Evolutionary conservation across 2,113 vertebrate species (phyloP), one percentile per base, ranked within the genome.

Genomic region (Scortum barcoo): DNA sequence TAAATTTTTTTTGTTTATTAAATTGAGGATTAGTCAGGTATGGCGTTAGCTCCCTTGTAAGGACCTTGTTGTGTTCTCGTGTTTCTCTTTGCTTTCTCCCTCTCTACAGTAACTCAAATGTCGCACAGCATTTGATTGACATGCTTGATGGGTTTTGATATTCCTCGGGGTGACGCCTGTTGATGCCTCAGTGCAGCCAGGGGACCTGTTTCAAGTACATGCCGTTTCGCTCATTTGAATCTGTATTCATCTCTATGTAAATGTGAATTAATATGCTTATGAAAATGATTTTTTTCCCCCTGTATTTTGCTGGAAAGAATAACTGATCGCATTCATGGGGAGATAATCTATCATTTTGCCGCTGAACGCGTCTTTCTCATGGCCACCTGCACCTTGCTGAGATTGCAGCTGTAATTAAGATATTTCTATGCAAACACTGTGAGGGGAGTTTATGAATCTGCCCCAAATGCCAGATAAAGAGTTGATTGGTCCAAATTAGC

Each of bases 171-270:
- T 78, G 78, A 85, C 50, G 86, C 80, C 85, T 86, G 82, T 78
- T 81, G 80, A 81, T 86, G 81, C 61, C 33, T 88, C 62, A 42
- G 44, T 66, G 38, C 78, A 87, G 65, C 84, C 54, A n/a, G 69
- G 69, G 30, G 86, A 80, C 68, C 72, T 78, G 74, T 79, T 85
- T 80, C 75, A 84, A 90, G 86, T 54, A 79, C 70, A 76, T 20
- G 56, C 68, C 22, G 30, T 86, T 90, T 75, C 33, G 13, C 77
- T 90, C 82, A 88, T 92, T 93, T 93, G 89, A 92, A 89, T 91
- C 46, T 70, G 57, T 67, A 77, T 91, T 93, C 86, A 92, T 93
- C 80, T 93, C 84, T 92, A 87, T 94, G 91, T 89, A 90, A 94
- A 93, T 93, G 85, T 66, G 82, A 88, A 91, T 93, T 93, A 85